Base-by-base conservation (phyloP, 2,888 invertebrate species). In the Protophormia terraenovae region DNA sequence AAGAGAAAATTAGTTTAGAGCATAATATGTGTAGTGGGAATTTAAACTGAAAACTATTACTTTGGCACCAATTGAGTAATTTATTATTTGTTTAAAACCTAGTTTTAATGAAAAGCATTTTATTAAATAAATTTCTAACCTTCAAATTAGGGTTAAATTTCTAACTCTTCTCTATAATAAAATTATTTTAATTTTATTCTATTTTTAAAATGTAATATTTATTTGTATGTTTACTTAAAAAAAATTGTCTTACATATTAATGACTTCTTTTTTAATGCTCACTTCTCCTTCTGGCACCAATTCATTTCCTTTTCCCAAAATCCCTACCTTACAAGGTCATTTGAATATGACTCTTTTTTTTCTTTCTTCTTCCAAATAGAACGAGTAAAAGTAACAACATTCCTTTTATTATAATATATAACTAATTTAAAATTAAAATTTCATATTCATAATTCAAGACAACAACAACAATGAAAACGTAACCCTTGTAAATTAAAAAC, bases 351-450 rank as follows among this genome's bases (percentile, higher is more conserved):
- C n/a, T 4, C 47, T 47, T 0, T 5, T 24, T 19, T 50, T 22
- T 22, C 50, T 12, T n/a, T n/a, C n/a, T n/a, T n/a, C n/a, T n/a
- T n/a, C n/a, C n/a, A 50, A 50, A 50, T 41, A 22, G 8, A 2
- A 50, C 12, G 1, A 50, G 4, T n/a, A n/a, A n/a, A n/a, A 22
- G 12, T 22, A 50, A 50, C 8, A 47, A 6, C 16, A 50, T 19
- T 24, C 10, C 29, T n/a, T 45, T 38, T 41, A 12, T 58, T 16
- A 22, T 64, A 45, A 45, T 45, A 55, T 19, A 27, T 32, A 77
- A 73, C 81, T 84, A 84, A 85, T 85, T 85, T 85, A 73, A 78
- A 78, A 82, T 82, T 73, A 62, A 77, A 84, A 83, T 71, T 69
- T 62, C 10, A 35, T 71, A 64, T 50, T 45, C 81, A 82, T 69